Evolutionary conservation across 2,888 invertebrate genomes (phyloP), one percentile per base, ranked within the genome.

Genomic region (Athetis lepigone): DNA sequence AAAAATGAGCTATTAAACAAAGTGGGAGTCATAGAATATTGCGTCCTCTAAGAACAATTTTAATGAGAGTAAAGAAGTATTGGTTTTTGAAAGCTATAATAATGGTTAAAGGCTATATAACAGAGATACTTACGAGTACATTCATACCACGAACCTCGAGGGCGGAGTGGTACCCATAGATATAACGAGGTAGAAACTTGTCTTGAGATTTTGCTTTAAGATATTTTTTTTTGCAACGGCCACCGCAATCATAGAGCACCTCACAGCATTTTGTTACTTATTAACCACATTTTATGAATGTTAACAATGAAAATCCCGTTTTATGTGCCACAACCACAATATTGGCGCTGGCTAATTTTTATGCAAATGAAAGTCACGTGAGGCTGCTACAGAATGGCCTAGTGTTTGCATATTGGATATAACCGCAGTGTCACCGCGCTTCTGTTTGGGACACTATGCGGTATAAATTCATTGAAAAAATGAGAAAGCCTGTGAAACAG

Each of bases 321-420:
- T 19, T 13, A 39, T 13, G n/a, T n/a, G n/a, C n/a, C n/a, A n/a
- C 27, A 40, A 40, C 16, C 39, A 46, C 59, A 58, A 65, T 58
- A 61, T 67, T 49, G 64, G 59, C 55, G 29, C 54, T 45, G 13
- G 33, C 58, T 77, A 84, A 90, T 90, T 88, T 87, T 77, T 79
- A 90, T 90, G 87, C 85, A 90, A 91, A 91, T 88, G 84, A 86
- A 85, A 81, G 74, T 82, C 78, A 71, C 76, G 74, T 71, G 80
- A 69, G 59, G 51, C 49, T 80, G 84, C 83, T 81, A 70, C 80
- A 69, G 50, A 65, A 65, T 64, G 77, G 70, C 79, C 76, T 73
- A 63, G 80, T 86, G 88, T 89, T 90, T 90, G 90, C 88, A 86
- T 88, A 90, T 88, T 88, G 88, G 85, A 88, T 88, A 85, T 85